Conservation (phyloP, 2,797 vertebrate genomes). For the Pantherophis vulpinus region DNA sequence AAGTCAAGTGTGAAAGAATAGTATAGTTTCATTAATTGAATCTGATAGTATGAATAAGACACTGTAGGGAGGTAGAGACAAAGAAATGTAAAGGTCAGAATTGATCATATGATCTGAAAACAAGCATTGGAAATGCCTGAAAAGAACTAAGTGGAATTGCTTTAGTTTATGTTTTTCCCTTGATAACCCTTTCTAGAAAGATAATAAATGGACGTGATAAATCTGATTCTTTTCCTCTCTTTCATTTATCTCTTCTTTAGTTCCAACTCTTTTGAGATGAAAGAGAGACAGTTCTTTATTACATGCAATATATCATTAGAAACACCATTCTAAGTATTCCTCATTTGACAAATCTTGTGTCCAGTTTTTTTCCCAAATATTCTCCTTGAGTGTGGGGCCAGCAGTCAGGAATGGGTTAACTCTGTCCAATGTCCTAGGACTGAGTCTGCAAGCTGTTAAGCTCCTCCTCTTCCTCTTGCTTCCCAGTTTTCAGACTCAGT, state of each 20-base stretch:
- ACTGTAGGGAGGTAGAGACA: slow-evolving; percentile 60
- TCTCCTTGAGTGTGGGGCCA: not conserved
- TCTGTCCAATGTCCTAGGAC: too few relatives aligned
- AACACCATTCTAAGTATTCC: not conserved
- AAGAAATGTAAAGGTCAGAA: slow-evolving; percentile 70
- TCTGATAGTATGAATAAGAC: slow-evolving; percentile 69
- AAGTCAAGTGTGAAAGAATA: slow-evolving; percentile 71
- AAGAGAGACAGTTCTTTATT: slow-evolving; percentile 52
- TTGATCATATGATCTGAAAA: slow-evolving; percentile 61
- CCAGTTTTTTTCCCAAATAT: slow-evolving; percentile 12
- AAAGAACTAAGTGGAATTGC: slow-evolving; percentile 58
- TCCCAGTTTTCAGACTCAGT: too few relatives aligned
- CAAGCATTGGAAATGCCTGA: slow-evolving; percentile 57
- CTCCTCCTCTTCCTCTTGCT: too few relatives aligned
- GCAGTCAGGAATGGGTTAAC: too few relatives aligned
- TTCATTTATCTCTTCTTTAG: slow-evolving; percentile 48
- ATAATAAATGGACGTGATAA: slow-evolving; percentile 32
- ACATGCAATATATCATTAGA: not conserved
- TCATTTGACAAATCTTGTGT: slow-evolving; percentile 10
- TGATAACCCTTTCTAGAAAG: slow-evolving; percentile 46
- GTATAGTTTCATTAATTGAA: slow-evolving; percentile 70
- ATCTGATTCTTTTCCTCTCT: slow-evolving; percentile 53
- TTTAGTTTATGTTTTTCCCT: slow-evolving; percentile 43
- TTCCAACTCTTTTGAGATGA: slow-evolving; percentile 61
- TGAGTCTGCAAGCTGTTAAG: too few relatives aligned